Evolutionary conservation across 2,797 vertebrate genomes (phyloP).

Genomic region (Pseudocheirus occidentalis): DNA sequence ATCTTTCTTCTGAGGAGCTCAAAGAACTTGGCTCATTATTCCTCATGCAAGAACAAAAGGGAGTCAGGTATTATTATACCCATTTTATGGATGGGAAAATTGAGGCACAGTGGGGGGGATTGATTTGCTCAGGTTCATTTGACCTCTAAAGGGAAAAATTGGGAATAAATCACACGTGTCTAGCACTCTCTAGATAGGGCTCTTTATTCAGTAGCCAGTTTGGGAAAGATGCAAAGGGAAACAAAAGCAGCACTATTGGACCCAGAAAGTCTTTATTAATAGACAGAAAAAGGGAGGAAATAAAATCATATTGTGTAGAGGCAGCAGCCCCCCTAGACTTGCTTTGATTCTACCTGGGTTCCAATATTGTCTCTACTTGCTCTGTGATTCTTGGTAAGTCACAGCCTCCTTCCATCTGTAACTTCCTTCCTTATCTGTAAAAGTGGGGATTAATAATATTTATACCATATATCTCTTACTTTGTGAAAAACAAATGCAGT

Average conservation of each 20-base stretch:
- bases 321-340: not conserved
- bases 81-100: not conserved
- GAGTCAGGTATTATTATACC: not conserved
- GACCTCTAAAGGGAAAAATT: not conserved
- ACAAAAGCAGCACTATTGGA: not conserved
- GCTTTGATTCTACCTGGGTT: not conserved
- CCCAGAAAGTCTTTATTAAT: not conserved
- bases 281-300: not conserved
- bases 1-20: fast-evolving
- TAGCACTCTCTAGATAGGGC: not conserved
- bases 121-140: not conserved
- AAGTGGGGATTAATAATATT: not conserved
- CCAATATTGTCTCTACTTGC: not conserved
- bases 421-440: not conserved
- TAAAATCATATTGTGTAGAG: not conserved
- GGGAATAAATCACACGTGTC: not conserved
- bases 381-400: not conserved
- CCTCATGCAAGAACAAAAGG: not conserved
- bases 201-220: not conserved
- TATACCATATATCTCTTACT: not conserved
- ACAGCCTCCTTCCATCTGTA: not conserved
- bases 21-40: fast-evolving
- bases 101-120: not conserved
- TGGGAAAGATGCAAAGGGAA: not conserved
- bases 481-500: not conserved